Conservation (phyloP, 64 coral and sea anemone species). For the Pocillopora damicornis region DNA sequence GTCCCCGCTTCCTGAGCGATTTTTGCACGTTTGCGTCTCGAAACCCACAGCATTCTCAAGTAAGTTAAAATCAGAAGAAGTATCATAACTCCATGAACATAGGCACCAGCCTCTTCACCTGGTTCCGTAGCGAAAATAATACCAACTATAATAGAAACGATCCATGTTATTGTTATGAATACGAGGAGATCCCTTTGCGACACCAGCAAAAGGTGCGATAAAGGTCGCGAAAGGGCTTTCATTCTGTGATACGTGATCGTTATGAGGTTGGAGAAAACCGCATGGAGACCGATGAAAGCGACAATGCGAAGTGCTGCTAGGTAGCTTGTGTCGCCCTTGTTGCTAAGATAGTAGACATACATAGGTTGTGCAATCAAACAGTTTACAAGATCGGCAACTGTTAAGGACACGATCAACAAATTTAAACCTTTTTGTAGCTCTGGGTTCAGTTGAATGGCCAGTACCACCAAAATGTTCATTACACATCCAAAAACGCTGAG, state of each 20-base stretch:
- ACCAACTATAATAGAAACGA: constrained; percentile 4
- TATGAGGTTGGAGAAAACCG: constrained; percentile 19
- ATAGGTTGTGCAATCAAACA: constrained; percentile 21
- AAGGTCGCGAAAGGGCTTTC: constrained; percentile 12
- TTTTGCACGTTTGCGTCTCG: not conserved
- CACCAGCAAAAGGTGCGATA: constrained; percentile 4
- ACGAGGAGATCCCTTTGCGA: constrained; percentile 1
- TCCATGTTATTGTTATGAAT: constrained; percentile 3
- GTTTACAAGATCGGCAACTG: constrained; percentile 3
- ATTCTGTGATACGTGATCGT: constrained; percentile 30
- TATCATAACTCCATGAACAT: constrained; percentile 14
- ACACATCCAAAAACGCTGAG: not conserved
- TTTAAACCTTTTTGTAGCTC: constrained; percentile 40
- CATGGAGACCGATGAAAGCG: constrained; percentile 28
- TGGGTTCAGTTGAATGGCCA: not conserved
- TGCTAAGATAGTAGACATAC: constrained; percentile 24
- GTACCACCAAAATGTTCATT: constrained; percentile 5
- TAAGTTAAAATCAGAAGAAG: not conserved
- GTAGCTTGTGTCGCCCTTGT: not conserved
- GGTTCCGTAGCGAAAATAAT: not conserved
- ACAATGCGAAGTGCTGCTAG: not conserved
- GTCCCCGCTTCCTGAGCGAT: constrained; percentile 1
- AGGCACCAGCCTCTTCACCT: not conserved
- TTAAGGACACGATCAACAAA: constrained; percentile 29
- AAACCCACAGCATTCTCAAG: not conserved